Evolutionary conservation across 2,113 vertebrate genomes (phyloP), one percentile per base, ranked within the genome.

Genomic region (Vulpes ferrilata): DNA sequence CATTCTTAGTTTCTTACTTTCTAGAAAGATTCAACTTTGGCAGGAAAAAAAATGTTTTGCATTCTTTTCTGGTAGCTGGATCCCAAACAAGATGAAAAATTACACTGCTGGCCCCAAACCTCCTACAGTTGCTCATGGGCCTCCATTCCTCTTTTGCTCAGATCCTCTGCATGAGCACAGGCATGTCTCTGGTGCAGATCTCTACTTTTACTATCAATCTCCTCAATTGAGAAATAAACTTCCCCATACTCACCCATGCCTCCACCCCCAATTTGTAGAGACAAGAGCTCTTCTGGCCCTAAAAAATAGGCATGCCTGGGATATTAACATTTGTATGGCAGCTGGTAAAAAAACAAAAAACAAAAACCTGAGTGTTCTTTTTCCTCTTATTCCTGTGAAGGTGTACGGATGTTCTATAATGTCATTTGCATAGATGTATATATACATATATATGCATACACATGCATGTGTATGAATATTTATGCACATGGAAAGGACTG

Each of bases 1-100:
- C 23, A 32, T 55, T 88, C 57, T 84, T 59, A 79, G 59, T 76
- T 91, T 96, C 65, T 78, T 74, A 92, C 32, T 88, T 69, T 32
- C 73, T 79, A 92, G 57, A 94, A 92, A 80, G 48, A 86, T 69
- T 80, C 23, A 92, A 30, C 12, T 7, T 76, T 60, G 48, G 23
- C 22, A 25, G 22, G 2, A 35, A 59, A 93, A 93, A 62, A 60
- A 76, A 5, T 1, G 3, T 35, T 95, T 89, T 79, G 7, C 84
- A 25, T 90, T 90, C 19, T 53, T 81, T 35, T 65, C 64, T 85
- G 23, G 16, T 62, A 27, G 35, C 84, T 74, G 74, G 43, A 57
- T 88, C 64, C 53, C 84, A 71, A 64, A 88, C 35, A 30, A 90
- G 89, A 89, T 20, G 13, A 57, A 51, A 59, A 43, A 11, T 43